Evolutionary conservation across 2,888 invertebrate species (phyloP), one percentile per base, ranked within the genome.

Genomic region (Drosophila ezoana): DNA sequence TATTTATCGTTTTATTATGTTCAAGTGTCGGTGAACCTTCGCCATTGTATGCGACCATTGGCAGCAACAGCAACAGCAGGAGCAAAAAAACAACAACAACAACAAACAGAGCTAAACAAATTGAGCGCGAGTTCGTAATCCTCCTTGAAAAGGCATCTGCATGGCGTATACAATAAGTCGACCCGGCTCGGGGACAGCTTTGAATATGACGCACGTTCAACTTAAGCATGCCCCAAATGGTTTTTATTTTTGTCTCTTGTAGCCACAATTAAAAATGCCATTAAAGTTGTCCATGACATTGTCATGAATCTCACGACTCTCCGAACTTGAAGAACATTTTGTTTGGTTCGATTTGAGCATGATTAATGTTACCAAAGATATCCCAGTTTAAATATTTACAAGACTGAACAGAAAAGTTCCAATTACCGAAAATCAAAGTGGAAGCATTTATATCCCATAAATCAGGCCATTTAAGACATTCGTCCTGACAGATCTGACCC

Each of bases 21-120:
- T 81, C 72, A 87, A 87, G 85, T 81, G 90, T 88, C 89, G 79
- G 72, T 88, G 90, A 90, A 90, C 90, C 77, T 83, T 73, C 43
- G 51, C 68, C 74, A 65, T 58, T 62, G 57, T 67, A 51, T 65
- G 56, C 60, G 61, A 45, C 64, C 41, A 53, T 44, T 61, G 59
- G 49, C 56, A 49, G 20, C 59, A 67, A 20, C 61, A 59, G 35
- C 54, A 70, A 33, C 67, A 68, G 38, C 58, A 45, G 64, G 41
- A 60, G 66, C 58, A 54, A 35, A 41, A 35, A 10, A 33, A 18
- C n/a, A 38, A 14, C 32, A 44, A 20, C 49, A 33, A 53, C 44
- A 72, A 62, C 54, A 72, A 44, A 51, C 14, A 47, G 54, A 63
- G 78, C 86, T 86, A 86, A 86, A 67, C 83, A 86, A 86, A 83